Evolutionary conservation across 2,797 vertebrate species (phyloP), one percentile per base, ranked within the genome.

Genomic region (Tokudaia muenninki): DNA sequence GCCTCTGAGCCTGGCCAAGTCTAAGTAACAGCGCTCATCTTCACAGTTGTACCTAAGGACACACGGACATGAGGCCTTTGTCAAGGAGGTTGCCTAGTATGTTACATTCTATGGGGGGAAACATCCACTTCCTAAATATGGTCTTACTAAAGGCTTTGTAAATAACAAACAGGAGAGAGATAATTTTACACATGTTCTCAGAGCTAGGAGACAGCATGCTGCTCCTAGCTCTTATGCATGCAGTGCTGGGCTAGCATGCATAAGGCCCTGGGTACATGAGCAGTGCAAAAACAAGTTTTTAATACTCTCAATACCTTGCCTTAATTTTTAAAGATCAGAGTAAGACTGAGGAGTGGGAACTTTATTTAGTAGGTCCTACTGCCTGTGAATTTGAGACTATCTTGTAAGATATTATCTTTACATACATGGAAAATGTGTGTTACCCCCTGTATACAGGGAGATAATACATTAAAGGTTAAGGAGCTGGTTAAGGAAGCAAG

Each of bases 11-110:
- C 99, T 99, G 86, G 99, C 99, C 99, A 99, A 98, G 98, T 99
- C 99, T 95, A 99, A 98, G 98, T 99, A 99, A 98, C 99, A 99
- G 98, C 99, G 99, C 96, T 99, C 99, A 97, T 99, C 99, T 97
- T 99, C 99, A 98, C 99, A 99, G 96, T 99, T 99, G 98, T 99
- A 99, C 63, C 99, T 99, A 97, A 89, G 94, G 90, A 90, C n/a
- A 95, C 47, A 50, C 2, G 6, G 6, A 47, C 0, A 0, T 86
- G 34, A 95, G 37, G 31, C 34, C 22, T 72, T 57, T 52, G 37
- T 14, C 70, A 26, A 57, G 61, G 50, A 19, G 10, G 57, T 1
- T n/a, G 11, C 24, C 80, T 31, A 70, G 31, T 21, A 79, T 8
- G 19, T 37, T 59, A 3, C 3, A 70, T 19, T n/a, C 24, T 67